phyloP scores from a whole-genome alignment of 2,888 invertebrate genomes.

The Platycheirus rosarum region DNA sequence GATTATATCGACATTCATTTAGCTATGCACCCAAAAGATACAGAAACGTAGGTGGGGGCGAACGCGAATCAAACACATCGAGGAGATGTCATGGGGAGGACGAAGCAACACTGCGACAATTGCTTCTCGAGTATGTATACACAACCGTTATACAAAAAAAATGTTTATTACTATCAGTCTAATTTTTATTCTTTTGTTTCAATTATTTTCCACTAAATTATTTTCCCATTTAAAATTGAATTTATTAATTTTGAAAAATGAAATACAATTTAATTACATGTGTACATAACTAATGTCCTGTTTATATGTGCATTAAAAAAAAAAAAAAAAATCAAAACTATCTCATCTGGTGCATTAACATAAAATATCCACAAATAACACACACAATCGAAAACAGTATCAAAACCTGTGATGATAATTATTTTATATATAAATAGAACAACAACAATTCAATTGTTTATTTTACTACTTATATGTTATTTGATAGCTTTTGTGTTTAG shows the following conservation, averaged over 20 bases:
- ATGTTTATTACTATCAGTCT: conserved; percentile 12
- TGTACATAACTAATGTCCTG: conserved; percentile 55
- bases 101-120: conserved; percentile 96
- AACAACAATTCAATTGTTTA: conserved; percentile 22
- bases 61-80: conserved; percentile 81
- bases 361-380: conserved; percentile 18
- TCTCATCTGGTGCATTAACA: conserved; percentile 69
- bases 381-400: conserved; percentile 42
- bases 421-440: not conserved
- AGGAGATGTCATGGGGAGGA: conserved; percentile 86
- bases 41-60: conserved; percentile 81
- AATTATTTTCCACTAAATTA: conserved; percentile 26
- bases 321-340: not conserved
- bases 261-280: conserved; percentile 32
- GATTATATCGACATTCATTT: conserved; percentile 82
- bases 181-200: conserved; percentile 18
- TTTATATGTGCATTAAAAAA: conserved; percentile 66
- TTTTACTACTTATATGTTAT: not conserved
- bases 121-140: conserved; percentile 93
- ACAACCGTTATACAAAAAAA: conserved; percentile 29
- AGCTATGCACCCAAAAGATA: conserved; percentile 82
- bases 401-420: conserved; percentile 39
- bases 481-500: conserved; percentile 60
- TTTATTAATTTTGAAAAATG: not conserved
- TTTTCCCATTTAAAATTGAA: conserved; percentile 35